Conservation (phyloP, 2,113 vertebrate species). For the Addax nasomaculatus region DNA sequence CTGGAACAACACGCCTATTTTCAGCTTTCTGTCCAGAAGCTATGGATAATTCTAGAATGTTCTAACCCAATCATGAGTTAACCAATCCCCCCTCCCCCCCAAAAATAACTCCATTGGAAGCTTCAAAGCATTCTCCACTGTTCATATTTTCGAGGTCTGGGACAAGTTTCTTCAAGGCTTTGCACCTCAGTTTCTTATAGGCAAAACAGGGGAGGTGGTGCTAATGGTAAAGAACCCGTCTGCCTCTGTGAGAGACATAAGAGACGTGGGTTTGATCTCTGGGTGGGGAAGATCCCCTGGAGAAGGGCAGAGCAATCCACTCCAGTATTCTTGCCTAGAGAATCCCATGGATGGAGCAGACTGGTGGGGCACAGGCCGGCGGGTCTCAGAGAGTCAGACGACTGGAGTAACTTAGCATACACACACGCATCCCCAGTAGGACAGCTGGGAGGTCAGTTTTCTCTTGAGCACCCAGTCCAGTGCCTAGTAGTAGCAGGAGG, state of each 20-base stretch:
- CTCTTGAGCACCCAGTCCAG: neutral
- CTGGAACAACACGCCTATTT: neutral
- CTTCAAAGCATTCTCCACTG: neutral
- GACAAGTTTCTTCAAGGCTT: neutral
- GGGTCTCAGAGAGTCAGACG: neutral
- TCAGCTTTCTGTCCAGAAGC: neutral
- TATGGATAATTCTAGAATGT: neutral
- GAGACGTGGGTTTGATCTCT: neutral
- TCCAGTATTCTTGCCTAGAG: neutral
- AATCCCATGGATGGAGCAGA: neutral
- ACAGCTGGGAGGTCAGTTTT: neutral
- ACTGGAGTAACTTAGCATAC: neutral
- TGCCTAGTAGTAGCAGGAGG: neutral
- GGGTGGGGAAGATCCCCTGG: neutral
- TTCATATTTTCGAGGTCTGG: neutral
- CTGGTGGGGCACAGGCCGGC: neutral
- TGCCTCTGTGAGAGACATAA: neutral
- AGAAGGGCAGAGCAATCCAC: neutral
- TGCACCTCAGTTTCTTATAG: neutral
- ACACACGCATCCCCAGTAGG: fast-evolving
- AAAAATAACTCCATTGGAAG: neutral
- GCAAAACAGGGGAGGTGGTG: neutral
- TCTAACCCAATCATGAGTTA: neutral
- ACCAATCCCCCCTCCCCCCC: neutral
- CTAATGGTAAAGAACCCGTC: neutral